Base-by-base conservation (phyloP, 2,888 invertebrate species). In the Cosmorhoe ocellata region DNA sequence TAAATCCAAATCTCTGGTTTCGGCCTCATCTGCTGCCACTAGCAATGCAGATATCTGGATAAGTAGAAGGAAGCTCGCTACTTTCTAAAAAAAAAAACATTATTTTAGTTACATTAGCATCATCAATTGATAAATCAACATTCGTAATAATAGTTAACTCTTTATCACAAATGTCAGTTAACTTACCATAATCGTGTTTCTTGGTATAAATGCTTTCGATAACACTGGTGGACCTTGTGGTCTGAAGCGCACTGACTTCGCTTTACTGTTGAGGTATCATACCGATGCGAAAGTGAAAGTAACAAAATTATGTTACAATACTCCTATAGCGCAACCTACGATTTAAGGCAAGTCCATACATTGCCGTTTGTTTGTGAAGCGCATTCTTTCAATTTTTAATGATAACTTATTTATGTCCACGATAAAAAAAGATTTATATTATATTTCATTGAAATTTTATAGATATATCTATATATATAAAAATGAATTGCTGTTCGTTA, bases 1-100 rank as follows among this genome's bases (percentile, higher is more conserved):
- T 0, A 57, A 9, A 1, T 67, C 72, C 11, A 84, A 53, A 27
- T 85, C 84, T 55, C 71, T 77, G 2, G 77, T 72, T 5, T 53
- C 52, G 0, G 69, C 62, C 0, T 73, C 72, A 9, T 79, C 81
- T 7, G 70, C 67, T 1, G 55, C 49, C n/a, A 67, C 53, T 0
- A 77, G 42, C 3, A 67, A 28, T 3, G 64, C 59, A 8, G 66
- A 55, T 31, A 66, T 69, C 32, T 69, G 69, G 27, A 80, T 66
- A 14, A 82, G 58, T 7, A 83, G 49, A 9, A 81, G 24, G 8
- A 80, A 52, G 9, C 75, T 47, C 10, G 60, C 33, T n/a, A 64
- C 45, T 59, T 64, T 82, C 85, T 86, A 67, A 31, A 74, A 73
- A 31, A n/a, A 36, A 24, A 24, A 7, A 1, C 24, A 24, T 24